A percentile compares a stretch with the other conserved stretches of the same genome.
Evolutionary conservation across 2,113 vertebrate species (phyloP).

Genomic region (Canis aureus): DNA sequence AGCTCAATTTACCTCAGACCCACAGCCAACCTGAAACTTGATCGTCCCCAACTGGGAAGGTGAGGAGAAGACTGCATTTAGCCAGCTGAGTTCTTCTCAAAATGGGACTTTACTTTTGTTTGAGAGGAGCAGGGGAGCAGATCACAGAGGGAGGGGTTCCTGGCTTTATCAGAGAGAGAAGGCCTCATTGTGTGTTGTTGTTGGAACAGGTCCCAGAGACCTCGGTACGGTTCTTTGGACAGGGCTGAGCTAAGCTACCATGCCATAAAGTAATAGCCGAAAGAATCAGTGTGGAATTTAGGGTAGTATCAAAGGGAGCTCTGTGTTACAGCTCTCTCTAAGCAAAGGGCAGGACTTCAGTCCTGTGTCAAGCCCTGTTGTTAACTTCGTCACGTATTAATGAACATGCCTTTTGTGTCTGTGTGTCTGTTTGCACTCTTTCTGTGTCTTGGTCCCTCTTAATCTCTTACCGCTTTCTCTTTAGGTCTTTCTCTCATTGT

Average conservation of each 20-base stretch:
- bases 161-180: slow-evolving; percentile 78
- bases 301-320: slow-evolving; percentile 70
- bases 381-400: slow-evolving; percentile 58
- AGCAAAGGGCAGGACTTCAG: slow-evolving; percentile 59
- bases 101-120: slow-evolving; percentile 64
- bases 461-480: not conserved
- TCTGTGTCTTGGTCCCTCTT: not conserved
- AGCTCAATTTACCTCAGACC: not conserved
- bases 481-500: not conserved
- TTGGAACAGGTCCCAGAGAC: slow-evolving; percentile 79
- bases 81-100: slow-evolving; percentile 49
- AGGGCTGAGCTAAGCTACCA: slow-evolving; percentile 67
- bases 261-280: slow-evolving; percentile 72
- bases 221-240: slow-evolving; percentile 62
- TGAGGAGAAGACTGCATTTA: not conserved
- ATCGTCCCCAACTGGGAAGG: not conserved
- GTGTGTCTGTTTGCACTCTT: not conserved
- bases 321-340: slow-evolving; percentile 58
- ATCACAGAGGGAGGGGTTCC: slow-evolving; percentile 62
- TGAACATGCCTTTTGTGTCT: slow-evolving; percentile 75
- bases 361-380: slow-evolving; percentile 62
- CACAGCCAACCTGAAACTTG: not conserved
- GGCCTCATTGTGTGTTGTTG: slow-evolving; percentile 79
- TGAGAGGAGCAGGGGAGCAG: slow-evolving; percentile 15
- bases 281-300: slow-evolving; percentile 67